Conservation (phyloP, 1,140 invertebrate genomes). For the Drosophila ironensis region DNA sequence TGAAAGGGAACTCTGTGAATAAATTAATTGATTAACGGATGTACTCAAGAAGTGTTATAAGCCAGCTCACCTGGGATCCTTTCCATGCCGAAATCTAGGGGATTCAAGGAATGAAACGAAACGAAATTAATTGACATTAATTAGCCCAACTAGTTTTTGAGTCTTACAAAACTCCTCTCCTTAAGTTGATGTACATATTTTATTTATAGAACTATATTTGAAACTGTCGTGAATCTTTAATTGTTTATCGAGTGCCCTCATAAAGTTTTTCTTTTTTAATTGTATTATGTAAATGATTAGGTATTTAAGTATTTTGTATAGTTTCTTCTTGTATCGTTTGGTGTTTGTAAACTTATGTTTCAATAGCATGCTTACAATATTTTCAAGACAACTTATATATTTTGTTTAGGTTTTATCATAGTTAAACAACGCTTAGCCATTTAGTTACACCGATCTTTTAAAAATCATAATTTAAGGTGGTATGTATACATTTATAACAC, state of each 20-base stretch:
- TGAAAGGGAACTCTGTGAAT: constrained; percentile 76
- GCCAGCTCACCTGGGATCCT: constrained; percentile 80
- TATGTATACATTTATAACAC: too few relatives aligned
- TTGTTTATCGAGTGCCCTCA: constrained; percentile 18
- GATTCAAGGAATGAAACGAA: constrained; percentile 14
- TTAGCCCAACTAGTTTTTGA: constrained; percentile 20
- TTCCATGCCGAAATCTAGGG: constrained; percentile 81
- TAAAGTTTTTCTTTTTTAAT: not conserved
- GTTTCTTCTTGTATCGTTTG: not conserved
- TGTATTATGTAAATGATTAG: not conserved
- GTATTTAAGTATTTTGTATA: not conserved
- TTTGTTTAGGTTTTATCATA: not conserved
- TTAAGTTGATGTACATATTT: too few relatives aligned
- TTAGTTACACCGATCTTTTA: too few relatives aligned
- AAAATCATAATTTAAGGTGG: not conserved
- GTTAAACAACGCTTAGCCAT: not conserved
- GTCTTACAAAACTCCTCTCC: too few relatives aligned
- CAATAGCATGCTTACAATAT: not conserved
- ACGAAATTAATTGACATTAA: constrained; percentile 1
- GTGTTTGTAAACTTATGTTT: not conserved
- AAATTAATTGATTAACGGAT: not conserved
- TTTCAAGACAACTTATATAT: not conserved
- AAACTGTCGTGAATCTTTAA: constrained; percentile 58
- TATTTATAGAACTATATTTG: not conserved
- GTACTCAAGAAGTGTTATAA: not conserved